Evolutionary conservation across 2,888 invertebrate genomes (phyloP).

Genomic region (Tetropium fuscum): DNA sequence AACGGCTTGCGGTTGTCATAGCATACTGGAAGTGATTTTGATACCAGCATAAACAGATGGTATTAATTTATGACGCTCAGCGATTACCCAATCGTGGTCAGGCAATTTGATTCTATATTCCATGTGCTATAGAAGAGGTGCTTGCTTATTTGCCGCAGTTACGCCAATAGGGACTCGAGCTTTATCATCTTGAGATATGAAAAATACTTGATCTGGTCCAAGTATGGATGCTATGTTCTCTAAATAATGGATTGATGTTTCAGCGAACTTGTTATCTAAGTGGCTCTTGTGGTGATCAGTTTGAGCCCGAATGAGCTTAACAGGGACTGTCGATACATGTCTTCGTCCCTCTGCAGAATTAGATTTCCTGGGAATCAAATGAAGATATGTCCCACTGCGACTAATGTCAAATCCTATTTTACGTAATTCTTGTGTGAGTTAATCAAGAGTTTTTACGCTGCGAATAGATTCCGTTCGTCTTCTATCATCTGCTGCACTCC

Average conservation of each 20-base stretch:
- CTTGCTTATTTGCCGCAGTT: constrained; percentile 31
- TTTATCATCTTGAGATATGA: constrained; percentile 15
- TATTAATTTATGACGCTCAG: constrained; percentile 14
- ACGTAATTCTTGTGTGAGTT: no score
- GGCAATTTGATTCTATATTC: constrained; percentile 31
- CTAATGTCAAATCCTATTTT: constrained; percentile 41
- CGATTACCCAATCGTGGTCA: constrained; percentile 21
- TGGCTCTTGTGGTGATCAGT: constrained; percentile 15
- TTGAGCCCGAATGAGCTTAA: constrained; percentile 25
- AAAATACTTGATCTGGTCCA: constrained; percentile 41
- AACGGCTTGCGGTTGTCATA: constrained; percentile 21
- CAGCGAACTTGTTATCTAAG: constrained; percentile 22
- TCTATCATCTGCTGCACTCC: no score
- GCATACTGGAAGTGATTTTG: no score
- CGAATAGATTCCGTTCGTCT: no score
- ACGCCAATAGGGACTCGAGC: constrained; percentile 11
- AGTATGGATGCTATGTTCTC: constrained; percentile 33
- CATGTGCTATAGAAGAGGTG: constrained; percentile 32
- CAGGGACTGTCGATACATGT: constrained; percentile 49
- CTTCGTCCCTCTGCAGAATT: constrained; percentile 48
- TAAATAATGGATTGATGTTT: constrained; percentile 39
- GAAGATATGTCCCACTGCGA: constrained; percentile 46
- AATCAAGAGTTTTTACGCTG: no score
- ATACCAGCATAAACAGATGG: background rate
- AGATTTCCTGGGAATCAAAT: constrained; percentile 43